Base-by-base conservation (phyloP, 2,888 invertebrate species). In the Aphrophora alni region DNA sequence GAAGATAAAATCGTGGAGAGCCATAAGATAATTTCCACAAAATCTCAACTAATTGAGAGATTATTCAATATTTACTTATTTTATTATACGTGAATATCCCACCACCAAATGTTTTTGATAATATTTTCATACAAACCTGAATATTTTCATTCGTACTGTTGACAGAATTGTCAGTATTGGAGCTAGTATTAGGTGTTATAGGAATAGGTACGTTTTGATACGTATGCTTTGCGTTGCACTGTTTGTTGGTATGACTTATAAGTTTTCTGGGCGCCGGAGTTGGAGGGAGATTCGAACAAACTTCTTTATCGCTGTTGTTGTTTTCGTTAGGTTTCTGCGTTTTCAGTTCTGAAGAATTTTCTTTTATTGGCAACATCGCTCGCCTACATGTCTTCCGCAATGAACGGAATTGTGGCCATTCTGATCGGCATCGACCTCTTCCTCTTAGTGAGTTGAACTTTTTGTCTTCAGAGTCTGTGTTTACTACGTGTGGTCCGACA, bases 131-230 rank as follows among this genome's bases (percentile, higher is more conserved):
- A 59, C 59, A 21, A 59, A 59, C 59, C 59, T 59, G 59, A 21
- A 59, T 59, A 51, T 79, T 68, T 25, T 79, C 78, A 12, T 79
- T 79, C 17, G 78, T 79, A 59, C 78, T 79, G 74, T 79, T 79
- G 0, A 80, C 82, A 14, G 80, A 70, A 76, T 69, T 26, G 25
- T 82, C 82, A 7, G 80, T 82, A 44, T 82, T 82, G 1, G 77
- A 75, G 51, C 78, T 68, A 44, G 81, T 85, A 76, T 86, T 86
- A 70, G 89, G 89, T 85, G 88, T 89, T 84, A 89, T 88, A 77
- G 90, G 89, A 80, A 89, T 87, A 76, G 90, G 90, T 81, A 91
- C 89, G 85, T 91, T 90, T 87, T 90, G 90, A 85, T 91, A 90
- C 44, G 89, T 89, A 85, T 90, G 90, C 84, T 86, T 86, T 25